Evolutionary conservation across 2,888 invertebrate species (phyloP).

Genomic region (Xanthorhoe spadicearia): DNA sequence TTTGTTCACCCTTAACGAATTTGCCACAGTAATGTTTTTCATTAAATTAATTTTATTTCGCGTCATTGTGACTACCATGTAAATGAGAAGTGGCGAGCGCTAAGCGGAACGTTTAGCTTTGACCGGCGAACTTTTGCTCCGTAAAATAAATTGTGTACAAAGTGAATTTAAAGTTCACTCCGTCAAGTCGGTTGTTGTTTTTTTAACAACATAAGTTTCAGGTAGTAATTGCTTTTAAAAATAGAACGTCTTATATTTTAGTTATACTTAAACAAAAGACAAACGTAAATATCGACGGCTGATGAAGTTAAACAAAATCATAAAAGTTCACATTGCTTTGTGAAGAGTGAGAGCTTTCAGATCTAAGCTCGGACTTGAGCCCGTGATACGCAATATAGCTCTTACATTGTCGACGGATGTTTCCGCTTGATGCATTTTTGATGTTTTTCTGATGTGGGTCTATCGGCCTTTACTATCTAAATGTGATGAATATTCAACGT

Average conservation of each 20-base stretch:
- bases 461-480: slow-evolving; percentile 82
- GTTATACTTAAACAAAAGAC: too few relatives aligned
- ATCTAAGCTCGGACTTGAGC: slow-evolving; percentile 54
- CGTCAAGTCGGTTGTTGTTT: slow-evolving; percentile 18
- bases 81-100: slow-evolving; percentile 50
- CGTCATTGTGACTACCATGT: slow-evolving; percentile 57
- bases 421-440: slow-evolving; percentile 86
- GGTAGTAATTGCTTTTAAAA: neutral
- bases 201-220: slow-evolving; percentile 17
- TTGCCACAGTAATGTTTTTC: slow-evolving; percentile 67
- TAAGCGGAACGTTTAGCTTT: slow-evolving; percentile 43
- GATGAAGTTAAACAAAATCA: slow-evolving; percentile 12
- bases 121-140: slow-evolving; percentile 28
- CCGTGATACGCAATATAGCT: slow-evolving; percentile 76
- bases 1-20: slow-evolving; percentile 72
- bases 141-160: slow-evolving; percentile 30
- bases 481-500: slow-evolving; percentile 84
- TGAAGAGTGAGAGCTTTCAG: slow-evolving; percentile 29
- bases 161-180: slow-evolving; percentile 32
- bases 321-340: slow-evolving; percentile 31
- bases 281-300: neutral
- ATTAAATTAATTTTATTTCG: slow-evolving; percentile 71
- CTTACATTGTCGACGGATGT: slow-evolving; percentile 77
- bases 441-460: slow-evolving; percentile 86
- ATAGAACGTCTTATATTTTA: neutral